phyloP scores from a whole-genome alignment of 2,888 invertebrate species.

The Hyposoter didymator region DNA sequence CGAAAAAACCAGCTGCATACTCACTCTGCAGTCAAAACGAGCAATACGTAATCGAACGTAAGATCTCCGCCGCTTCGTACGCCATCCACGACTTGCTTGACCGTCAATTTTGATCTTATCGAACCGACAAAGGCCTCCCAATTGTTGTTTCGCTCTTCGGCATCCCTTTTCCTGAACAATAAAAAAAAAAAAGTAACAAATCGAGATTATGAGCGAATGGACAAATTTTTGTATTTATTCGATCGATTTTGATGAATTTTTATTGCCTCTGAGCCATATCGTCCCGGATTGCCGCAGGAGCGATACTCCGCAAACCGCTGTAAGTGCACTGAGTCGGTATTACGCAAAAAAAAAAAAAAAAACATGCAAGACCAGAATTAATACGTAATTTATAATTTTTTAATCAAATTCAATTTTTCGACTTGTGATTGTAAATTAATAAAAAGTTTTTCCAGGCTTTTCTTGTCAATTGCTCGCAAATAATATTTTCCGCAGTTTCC shows the following conservation, averaged over 20 bases:
- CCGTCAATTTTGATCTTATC: constrained; percentile 91
- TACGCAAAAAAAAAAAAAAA: constrained; percentile 74
- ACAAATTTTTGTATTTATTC: background rate
- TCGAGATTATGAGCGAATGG: no score
- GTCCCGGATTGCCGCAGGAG: constrained; percentile 51
- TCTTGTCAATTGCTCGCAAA: background rate
- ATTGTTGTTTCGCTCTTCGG: constrained; percentile 83
- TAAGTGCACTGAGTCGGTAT: constrained; percentile 82
- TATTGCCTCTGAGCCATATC: constrained; percentile 60
- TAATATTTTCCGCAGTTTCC: constrained; percentile 60
- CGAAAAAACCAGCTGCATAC: constrained; percentile 76
- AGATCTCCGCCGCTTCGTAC: constrained; percentile 91
- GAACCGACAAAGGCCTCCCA: constrained; percentile 91
- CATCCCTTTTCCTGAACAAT: constrained; percentile 72
- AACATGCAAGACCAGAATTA: background rate
- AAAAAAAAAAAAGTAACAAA: background rate
- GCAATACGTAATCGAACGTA: constrained; percentile 92
- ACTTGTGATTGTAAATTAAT: no score
- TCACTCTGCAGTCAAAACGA: constrained; percentile 94
- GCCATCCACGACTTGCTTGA: constrained; percentile 93
- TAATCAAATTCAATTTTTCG: background rate
- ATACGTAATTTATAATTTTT: background rate
- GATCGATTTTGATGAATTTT: background rate
- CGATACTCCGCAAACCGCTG: constrained; percentile 73
- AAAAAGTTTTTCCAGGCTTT: background rate